Evolutionary conservation across 2,888 invertebrate genomes (phyloP), one percentile per base, ranked within the genome.

Genomic region (Gryllus longicercus): DNA sequence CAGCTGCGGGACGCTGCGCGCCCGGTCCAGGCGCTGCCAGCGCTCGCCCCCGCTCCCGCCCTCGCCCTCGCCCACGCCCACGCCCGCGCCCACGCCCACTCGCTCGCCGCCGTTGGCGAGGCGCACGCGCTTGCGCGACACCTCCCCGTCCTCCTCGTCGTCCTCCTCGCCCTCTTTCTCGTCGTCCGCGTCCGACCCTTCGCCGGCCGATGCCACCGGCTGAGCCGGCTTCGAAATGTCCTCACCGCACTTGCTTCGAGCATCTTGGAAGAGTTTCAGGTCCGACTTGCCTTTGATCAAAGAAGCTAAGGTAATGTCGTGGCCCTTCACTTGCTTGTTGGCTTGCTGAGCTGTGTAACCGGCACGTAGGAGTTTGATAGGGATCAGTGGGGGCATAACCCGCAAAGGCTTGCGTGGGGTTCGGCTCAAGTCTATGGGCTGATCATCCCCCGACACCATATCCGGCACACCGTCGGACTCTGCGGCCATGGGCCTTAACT

Each of bases 381-480:
- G 82, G 25, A 82, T 82, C 18, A 82, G 79, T 74, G 82, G 82
- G 11, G 82, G 82, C 79, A 82, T 78, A 23, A 76, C 75, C 50
- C 79, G 76, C 38, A 79, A 51, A n/a, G 81, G 74, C 77, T 82
- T 82, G 49, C 78, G 75, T 25, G 77, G 49, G 23, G 81, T 77
- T 79, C 78, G 74, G 78, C 82, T 82, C 63, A 82, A 80, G 79
- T 82, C 82, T 51, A 82, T 82, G 5, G 82, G 82, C 63, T 82
- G 82, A 23, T 82, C 82, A 51, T 82, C 82, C 49, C 63, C 81
- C n/a, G 79, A 51, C 80, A 80, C 81, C 81, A 81, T 80, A 50
- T 78, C 78, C 23, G 79, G 63, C 76, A 79, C 74, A 18, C 81
- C 82, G 49, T 82, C 82, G 12, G 82, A 81, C 79, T 81, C 80